Conservation (phyloP, 2,113 vertebrate genomes). For the Sylvia atricapilla region DNA sequence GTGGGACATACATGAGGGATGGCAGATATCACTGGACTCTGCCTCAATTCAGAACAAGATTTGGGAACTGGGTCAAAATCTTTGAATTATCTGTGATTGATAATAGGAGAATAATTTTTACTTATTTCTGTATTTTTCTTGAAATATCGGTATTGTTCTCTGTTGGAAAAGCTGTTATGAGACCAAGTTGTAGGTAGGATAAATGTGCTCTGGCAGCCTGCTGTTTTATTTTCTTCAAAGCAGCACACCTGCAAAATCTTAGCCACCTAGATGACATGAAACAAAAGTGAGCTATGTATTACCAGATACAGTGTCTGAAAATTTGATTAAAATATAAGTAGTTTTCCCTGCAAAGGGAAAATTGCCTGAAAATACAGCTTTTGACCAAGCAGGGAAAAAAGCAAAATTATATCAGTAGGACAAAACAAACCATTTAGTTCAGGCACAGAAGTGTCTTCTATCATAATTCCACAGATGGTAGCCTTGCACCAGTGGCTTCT, state of each 20-base stretch:
- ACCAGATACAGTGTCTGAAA: background rate
- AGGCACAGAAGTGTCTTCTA: accelerated
- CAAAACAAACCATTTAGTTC: background rate
- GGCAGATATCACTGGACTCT: background rate
- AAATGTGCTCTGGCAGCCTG: background rate
- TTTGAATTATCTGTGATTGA: background rate
- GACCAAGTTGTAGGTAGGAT: background rate
- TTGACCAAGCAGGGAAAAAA: background rate
- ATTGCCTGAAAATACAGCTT: background rate
- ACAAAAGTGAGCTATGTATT: background rate
- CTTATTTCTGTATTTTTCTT: background rate
- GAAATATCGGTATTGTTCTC: background rate
- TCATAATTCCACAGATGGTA: background rate
- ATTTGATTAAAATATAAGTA: background rate
- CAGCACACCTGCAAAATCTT: background rate
- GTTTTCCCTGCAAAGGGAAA: background rate
- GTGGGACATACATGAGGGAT: background rate
- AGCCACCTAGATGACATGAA: background rate
- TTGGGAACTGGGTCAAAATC: background rate
- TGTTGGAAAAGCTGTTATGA: background rate
- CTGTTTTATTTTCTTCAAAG: background rate
- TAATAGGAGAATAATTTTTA: background rate
- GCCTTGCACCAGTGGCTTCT: background rate
- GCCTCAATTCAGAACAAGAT: background rate
- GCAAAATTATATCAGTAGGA: background rate